Percentiles rank a stretch among this genome's conserved stretches.
Conservation (phyloP, 2,888 invertebrate genomes). For the Siphonodentalium dalli region DNA sequence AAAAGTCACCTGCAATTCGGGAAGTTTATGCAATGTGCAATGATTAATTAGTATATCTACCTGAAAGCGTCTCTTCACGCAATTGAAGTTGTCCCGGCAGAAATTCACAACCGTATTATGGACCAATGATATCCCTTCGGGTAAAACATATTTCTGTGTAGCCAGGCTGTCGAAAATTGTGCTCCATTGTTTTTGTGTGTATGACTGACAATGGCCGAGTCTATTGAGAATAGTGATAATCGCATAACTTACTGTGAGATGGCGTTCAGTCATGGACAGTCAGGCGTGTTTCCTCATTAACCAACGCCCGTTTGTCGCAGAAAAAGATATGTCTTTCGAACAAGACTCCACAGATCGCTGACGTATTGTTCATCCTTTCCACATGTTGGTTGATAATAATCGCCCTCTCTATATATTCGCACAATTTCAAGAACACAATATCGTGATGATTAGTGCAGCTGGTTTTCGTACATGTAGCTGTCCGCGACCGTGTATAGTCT, state of each 20-base stretch:
- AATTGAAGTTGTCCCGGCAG: conserved; percentile 31
- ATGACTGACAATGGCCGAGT: conserved; percentile 24
- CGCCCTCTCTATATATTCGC: too few relatives aligned
- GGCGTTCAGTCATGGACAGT: conserved; percentile 23
- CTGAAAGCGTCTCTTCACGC: conserved; percentile 25
- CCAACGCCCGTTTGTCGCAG: conserved; percentile 23
- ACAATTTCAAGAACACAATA: too few relatives aligned
- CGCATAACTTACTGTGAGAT: conserved; percentile 29
- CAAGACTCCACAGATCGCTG: conserved; percentile 11
- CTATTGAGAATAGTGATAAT: conserved; percentile 24
- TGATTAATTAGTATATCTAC: too few relatives aligned
- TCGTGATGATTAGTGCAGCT: too few relatives aligned
- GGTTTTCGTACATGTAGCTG: too few relatives aligned
- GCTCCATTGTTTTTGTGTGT: conserved; percentile 11
- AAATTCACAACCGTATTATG: conserved; percentile 22
- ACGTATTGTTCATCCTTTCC: too few relatives aligned
- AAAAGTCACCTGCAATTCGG: too few relatives aligned
- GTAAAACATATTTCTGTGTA: conserved; percentile 8
- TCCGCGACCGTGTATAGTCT: too few relatives aligned
- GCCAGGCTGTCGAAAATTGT: conserved; percentile 20
- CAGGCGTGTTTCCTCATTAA: conserved; percentile 21
- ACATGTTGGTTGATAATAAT: too few relatives aligned
- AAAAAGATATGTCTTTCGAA: conserved; percentile 19
- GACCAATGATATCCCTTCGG: conserved; percentile 5
- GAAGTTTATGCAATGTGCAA: too few relatives aligned